Base-by-base conservation (phyloP, 35 echinoderm and acorn worm species). In the Chiridota heheva region DNA sequence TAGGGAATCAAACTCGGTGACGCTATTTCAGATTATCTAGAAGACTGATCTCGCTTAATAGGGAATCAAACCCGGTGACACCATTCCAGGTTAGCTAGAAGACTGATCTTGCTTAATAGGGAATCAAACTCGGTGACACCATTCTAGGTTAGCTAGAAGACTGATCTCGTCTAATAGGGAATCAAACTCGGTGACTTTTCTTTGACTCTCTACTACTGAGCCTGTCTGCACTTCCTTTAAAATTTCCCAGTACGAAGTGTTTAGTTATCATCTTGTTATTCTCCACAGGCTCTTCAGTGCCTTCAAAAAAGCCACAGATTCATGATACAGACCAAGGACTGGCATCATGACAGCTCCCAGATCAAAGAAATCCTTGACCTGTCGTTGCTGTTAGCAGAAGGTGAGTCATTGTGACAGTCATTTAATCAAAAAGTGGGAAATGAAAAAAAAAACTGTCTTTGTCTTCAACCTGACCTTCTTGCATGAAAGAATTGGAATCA, bases 241-340 rank as follows among this genome's bases (percentile, higher is more conserved):
- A 2, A 72, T 42, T 12, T 44, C 35, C 2, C 12, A 13, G 39
- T 48, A 40, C 3, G 16, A 74, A 36, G 5, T 20, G 33, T 1
- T 20, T 28, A 20, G 20, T 44, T 39, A 42, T 16, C 18, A 26
- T 42, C 8, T 82, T 34, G 32, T 47, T 5, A 32, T 18, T 66
- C 25, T 68, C 25, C 47, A 15, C 55, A 97, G 94, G 88, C 88
- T 32, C 29, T 97, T 31, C 84, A 97, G 13, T 97, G 90, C 57
- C 47, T 97, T 10, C 88, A 91, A 73, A 87, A 84, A 40, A 63
- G 88, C 22, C 94, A 97, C 70, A 70, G 94, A 31, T 40, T 91
- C 20, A 40, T 56, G 31, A 85, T 74, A 26, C 88, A 88, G 72
- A 62, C 42, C 2, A 38, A 74, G 41, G 84, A 84, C 15, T 97